Evolutionary conservation across 92 coral and sea anemone species (phyloP).

Genomic region (Desmophyllum pertusum): DNA sequence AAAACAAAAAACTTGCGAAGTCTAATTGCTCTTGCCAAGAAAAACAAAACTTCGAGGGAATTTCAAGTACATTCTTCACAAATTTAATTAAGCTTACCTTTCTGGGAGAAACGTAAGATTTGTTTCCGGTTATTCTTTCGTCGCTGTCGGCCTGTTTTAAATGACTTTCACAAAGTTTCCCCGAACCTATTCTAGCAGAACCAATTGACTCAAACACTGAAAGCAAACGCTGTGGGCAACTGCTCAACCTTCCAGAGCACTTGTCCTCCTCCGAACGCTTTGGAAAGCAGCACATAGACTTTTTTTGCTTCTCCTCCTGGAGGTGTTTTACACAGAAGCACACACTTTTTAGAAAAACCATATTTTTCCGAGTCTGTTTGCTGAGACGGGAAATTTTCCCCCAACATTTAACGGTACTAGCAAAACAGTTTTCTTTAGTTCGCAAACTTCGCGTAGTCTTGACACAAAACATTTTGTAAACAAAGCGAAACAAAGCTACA

Average conservation of each 20-base stretch:
- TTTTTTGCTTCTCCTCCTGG: neutral
- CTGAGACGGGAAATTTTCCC: neutral
- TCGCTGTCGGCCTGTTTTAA: constrained; percentile 8
- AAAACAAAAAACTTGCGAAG: no score
- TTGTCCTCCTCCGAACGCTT: neutral
- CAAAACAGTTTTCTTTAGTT: neutral
- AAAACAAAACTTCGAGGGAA: constrained; percentile 3
- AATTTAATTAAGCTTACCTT: constrained; percentile 3
- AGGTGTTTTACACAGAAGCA: neutral
- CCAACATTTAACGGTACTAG: neutral
- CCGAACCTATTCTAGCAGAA: neutral
- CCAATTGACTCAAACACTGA: neutral
- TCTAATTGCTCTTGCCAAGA: no score
- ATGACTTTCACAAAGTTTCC: neutral
- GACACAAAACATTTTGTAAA: neutral
- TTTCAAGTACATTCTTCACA: no score
- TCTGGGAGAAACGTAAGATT: neutral
- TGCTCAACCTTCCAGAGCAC: neutral
- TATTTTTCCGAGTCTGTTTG: no score
- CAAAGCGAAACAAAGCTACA: neutral
- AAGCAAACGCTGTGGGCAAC: constrained; percentile 3
- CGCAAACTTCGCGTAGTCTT: neutral
- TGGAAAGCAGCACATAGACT: constrained; percentile 1
- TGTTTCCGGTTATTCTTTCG: constrained; percentile 5
- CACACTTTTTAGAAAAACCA: neutral